Evolutionary conservation across 2,888 invertebrate species (phyloP), one percentile per base, ranked within the genome.

Genomic region (Hanleya hanleyi): DNA sequence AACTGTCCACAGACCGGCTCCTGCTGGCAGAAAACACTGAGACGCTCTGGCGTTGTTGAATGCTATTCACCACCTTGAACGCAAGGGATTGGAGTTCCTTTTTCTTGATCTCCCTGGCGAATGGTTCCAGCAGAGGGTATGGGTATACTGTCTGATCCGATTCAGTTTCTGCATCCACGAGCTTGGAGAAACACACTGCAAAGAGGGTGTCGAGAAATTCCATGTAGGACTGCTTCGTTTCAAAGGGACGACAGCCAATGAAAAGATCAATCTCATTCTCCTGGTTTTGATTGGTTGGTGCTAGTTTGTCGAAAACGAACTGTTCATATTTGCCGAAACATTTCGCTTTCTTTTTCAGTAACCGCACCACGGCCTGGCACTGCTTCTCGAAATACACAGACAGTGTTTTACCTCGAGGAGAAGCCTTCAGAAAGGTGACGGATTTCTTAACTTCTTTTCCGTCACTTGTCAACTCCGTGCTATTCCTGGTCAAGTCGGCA

Each of bases 201-300:
- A 81, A 84, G 71, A 89, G 86, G 22, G 83, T 85, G 73, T 88
- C 89, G 69, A 89, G 77, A 73, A 90, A 90, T 36, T 87, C 84
- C 5, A 88, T 62, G 68, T 80, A 90, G 18, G 84, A 85, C 37
- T 81, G 73, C 50, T 85, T 86, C 22, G 86, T 86, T 71, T 90
- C 90, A 81, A 86, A 87, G 15, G 87, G 86, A 69, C 87, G 74
- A 41, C 88, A 87, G 29, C 90, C 90, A 64, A 88, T 79, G 47
- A 70, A 70, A 51, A 76, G 49, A 37, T 64, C 64, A 7, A 57
- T 9, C 33, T 33, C 35, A 50, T 61, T 69, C 12, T 77, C 72
- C 61, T 67, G 72, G 64, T 79, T 71, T 18, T 38, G 67, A 5
- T 75, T 75, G 12, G 18, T 22, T 22, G n/a, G n/a, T n/a, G 18